phyloP scores from a whole-genome alignment of 2,888 invertebrate genomes.

The Blomia tropicalis region DNA sequence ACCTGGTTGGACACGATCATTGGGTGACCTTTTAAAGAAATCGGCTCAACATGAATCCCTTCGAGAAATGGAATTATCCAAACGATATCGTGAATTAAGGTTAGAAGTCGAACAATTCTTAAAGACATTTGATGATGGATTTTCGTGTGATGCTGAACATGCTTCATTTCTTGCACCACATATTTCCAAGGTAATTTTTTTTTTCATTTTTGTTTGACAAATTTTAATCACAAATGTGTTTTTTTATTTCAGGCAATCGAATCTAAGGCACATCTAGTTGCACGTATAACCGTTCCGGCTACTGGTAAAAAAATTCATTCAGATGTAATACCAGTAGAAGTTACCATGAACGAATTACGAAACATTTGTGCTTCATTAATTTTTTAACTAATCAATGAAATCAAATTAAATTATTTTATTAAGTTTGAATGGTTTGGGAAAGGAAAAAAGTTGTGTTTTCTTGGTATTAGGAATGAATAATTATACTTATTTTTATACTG shows the following conservation, averaged over 20 bases:
- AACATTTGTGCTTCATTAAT: background rate
- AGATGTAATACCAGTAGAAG: background rate
- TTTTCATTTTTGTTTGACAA: background rate
- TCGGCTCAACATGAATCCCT: slow-evolving; percentile 15
- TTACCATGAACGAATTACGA: background rate
- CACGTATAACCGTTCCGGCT: background rate
- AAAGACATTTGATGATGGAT: slow-evolving; percentile 15
- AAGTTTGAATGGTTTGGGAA: no score
- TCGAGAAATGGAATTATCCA: background rate
- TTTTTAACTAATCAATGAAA: no score
- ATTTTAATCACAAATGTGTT: background rate
- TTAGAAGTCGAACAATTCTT: slow-evolving; percentile 12
- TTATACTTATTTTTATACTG: no score
- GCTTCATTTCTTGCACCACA: slow-evolving; percentile 22
- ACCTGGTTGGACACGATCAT: background rate
- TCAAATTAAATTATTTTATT: no score
- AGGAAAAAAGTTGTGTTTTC: no score
- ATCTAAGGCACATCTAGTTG: background rate
- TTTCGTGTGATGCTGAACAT: slow-evolving; percentile 10
- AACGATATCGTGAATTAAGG: slow-evolving; percentile 17
- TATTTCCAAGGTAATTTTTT: slow-evolving; percentile 21
- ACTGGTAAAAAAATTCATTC: background rate
- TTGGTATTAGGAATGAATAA: no score
- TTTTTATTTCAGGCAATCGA: background rate
- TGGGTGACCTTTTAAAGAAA: slow-evolving; percentile 11